Evolutionary conservation across 1,140 invertebrate species (phyloP), one percentile per base, ranked within the genome.

Genomic region (Saccostrea glomerata): DNA sequence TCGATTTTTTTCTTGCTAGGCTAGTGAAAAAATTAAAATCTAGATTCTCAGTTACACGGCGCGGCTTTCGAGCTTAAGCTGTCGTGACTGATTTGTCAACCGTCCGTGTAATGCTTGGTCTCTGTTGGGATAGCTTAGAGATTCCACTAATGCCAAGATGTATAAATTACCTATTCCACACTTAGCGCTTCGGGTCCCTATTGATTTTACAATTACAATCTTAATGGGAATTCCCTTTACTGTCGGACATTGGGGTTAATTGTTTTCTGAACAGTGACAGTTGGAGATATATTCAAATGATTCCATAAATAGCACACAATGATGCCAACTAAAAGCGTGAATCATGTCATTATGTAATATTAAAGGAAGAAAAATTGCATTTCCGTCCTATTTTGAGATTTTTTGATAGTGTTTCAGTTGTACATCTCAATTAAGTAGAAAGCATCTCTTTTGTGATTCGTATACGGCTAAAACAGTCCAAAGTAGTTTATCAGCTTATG

Each of bases 231-330:
- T 77, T 77, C 70, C 25, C 70, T 77, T 25, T 77, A 25, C 23
- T 77, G 70, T 77, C 13, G 70, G 70, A 30, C 70, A 77, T 30
- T 25, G 30, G 70, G 66, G 70, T 77, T 77, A 77, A 77, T 77
- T 77, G 70, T 77, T 77, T 77, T 77, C 30, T 77, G 70, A 77
- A 30, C 25, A 77, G 7, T 77, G 70, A 77, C 70, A 77, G 25
- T 36, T 30, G 25, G 70, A 25, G 70, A 77, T 77, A 77, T 77
- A 77, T 77, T 77, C 25, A 77, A 77, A 77, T 77, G 70, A 77
- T 77, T 77, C 70, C 70, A 77, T 30, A 77, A 77, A 77, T 77
- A 77, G 70, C 70, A 36, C 25, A 30, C 23, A 36, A 25, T 25
- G 23, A 23, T 15, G 30, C 30, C 30, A 25, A 77, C 70, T 77